These are phyloP conservation scores for Phyllotreta striolata DNA, from an alignment of 2,888 invertebrate genomes.

Conservation along the genomic window DNA sequence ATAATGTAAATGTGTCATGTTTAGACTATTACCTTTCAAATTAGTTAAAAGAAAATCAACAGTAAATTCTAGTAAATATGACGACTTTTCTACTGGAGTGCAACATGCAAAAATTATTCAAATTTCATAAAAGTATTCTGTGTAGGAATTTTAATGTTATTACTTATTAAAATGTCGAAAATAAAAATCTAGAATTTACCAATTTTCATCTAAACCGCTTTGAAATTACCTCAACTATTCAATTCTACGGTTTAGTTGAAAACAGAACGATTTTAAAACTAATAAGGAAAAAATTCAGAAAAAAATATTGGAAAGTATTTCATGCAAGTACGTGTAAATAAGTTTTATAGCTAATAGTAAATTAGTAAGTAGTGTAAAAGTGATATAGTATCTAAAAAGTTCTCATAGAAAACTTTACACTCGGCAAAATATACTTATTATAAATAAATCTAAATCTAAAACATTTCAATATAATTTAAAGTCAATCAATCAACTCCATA, in stretches of 20 bases:
- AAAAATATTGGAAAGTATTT: constrained; percentile 9
- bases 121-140: constrained; percentile 13
- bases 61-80: constrained; percentile 10
- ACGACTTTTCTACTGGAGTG: constrained; percentile 14
- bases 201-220: constrained; percentile 16
- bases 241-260: constrained; percentile 13
- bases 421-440: no score
- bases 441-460: no score
- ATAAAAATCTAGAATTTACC: constrained; percentile 9
- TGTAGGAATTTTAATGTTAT: neutral
- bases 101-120: constrained; percentile 18
- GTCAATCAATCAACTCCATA: no score
- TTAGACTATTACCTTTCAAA: no score
- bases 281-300: constrained; percentile 7
- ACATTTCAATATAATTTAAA: no score
- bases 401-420: neutral
- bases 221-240: neutral
- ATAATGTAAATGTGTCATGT: no score
- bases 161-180: neutral
- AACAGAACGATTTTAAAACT: constrained; percentile 6
- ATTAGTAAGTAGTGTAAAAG: constrained; percentile 5
- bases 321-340: constrained; percentile 15
- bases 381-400: neutral
- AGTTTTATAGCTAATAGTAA: neutral
- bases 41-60: constrained; percentile 9